These are phyloP conservation scores for Lagopus leucura DNA, from an alignment of 2,113 vertebrate genomes.

Conservation along the genomic window DNA sequence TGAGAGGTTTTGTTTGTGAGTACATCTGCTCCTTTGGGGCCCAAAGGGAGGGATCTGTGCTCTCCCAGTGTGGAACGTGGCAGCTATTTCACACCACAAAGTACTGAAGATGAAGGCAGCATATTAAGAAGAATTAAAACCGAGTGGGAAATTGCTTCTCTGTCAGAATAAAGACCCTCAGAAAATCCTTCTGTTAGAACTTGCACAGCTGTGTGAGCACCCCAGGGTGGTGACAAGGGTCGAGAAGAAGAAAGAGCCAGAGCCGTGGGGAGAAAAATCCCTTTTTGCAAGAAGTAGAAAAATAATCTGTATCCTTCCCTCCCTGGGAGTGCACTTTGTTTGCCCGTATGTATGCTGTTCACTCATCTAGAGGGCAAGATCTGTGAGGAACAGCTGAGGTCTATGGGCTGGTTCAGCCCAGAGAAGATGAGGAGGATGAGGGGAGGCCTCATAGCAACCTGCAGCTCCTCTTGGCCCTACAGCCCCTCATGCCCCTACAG, in stretches of 20 bases:
- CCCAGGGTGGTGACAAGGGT: background rate
- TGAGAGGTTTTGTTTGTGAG: background rate
- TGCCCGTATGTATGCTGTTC: no score
- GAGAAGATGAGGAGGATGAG: no score
- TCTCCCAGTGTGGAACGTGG: background rate
- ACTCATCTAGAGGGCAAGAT: no score
- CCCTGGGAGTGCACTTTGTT: no score
- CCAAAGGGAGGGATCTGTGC: background rate
- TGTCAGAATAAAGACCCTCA: background rate
- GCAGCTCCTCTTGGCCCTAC: no score
- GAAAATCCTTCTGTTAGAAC: background rate
- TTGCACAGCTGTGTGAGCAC: background rate
- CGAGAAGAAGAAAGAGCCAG: background rate
- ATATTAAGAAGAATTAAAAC: background rate
- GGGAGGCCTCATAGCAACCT: no score
- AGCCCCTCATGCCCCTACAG: no score
- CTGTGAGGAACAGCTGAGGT: no score
- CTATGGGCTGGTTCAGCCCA: no score
- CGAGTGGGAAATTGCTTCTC: background rate
- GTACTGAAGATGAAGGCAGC: background rate
- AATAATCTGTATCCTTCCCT: background rate
- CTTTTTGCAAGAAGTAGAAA: background rate
- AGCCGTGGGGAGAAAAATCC: background rate
- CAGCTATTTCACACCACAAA: conserved; percentile 7
- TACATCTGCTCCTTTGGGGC: background rate